Percentiles rank a stretch among this genome's conserved stretches.
phyloP scores from a whole-genome alignment of 2,888 invertebrate species.

The Eurytoma californica region DNA sequence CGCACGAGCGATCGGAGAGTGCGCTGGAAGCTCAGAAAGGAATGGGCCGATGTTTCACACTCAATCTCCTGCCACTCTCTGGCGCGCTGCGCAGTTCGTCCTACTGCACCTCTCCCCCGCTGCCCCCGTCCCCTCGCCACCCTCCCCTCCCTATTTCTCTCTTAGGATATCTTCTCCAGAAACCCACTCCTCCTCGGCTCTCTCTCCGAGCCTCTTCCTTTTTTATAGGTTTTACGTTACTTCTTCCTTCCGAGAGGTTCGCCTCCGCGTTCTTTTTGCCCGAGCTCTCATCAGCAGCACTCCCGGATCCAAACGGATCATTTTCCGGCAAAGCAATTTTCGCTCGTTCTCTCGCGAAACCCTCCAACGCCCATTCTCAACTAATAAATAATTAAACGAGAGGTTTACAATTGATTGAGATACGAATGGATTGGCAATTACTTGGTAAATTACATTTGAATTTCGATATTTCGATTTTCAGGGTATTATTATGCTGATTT shows the following conservation, averaged over 20 bases:
- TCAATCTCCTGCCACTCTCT: constrained; percentile 66
- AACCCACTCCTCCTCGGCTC: constrained; percentile 15
- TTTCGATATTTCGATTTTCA: background rate
- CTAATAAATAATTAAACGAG: constrained; percentile 44
- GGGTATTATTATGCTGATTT: background rate
- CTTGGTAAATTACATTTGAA: constrained; percentile 5
- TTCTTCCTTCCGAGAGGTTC: constrained; percentile 45
- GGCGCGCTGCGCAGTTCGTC: constrained; percentile 7
- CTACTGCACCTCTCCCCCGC: constrained; percentile 13
- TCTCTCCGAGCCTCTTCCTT: constrained; percentile 33
- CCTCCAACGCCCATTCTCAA: constrained; percentile 1
- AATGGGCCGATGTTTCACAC: constrained; percentile 68
- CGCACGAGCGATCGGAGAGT: constrained; percentile 58
- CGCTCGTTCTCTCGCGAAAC: constrained; percentile 23
- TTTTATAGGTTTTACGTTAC: constrained; percentile 52
- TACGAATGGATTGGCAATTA: constrained; percentile 1
- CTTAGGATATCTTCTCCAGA: constrained; percentile 31
- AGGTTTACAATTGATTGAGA: constrained; percentile 11
- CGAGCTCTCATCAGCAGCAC: constrained; percentile 28
- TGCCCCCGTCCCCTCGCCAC: constrained; percentile 31
- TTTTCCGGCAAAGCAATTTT: constrained; percentile 48
- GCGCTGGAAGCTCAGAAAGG: constrained; percentile 61
- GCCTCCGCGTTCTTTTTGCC: constrained; percentile 44
- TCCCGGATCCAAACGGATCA: constrained; percentile 51
- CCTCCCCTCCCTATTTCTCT: constrained; percentile 39